Evolutionary conservation across 2,888 invertebrate genomes (phyloP).

Genomic region (Watsonalla binaria): DNA sequence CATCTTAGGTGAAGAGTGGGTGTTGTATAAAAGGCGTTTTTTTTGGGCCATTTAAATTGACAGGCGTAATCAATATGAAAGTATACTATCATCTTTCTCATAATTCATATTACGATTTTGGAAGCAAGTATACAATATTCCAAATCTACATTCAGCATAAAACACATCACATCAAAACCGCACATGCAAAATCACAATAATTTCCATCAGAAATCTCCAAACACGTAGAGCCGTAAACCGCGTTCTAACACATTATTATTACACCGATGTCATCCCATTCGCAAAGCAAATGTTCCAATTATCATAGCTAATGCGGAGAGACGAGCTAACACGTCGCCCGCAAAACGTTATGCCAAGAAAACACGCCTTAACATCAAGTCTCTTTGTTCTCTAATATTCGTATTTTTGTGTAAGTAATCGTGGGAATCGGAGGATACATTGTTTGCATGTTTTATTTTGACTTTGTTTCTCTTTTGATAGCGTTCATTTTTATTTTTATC

Average conservation of each 20-base stretch:
- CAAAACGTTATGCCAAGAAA: slow-evolving; percentile 25
- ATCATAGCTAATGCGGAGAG: slow-evolving; percentile 70
- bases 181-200: slow-evolving; percentile 33
- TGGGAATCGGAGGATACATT: not conserved
- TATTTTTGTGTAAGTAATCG: not conserved
- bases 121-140: not conserved
- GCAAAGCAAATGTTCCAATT: slow-evolving; percentile 73
- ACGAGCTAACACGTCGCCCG: slow-evolving; percentile 35
- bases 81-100: too few relatives aligned
- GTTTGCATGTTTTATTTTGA: not conserved
- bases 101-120: too few relatives aligned
- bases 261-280: slow-evolving; percentile 55
- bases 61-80: too few relatives aligned
- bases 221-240: slow-evolving; percentile 44
- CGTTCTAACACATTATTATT: slow-evolving; percentile 43
- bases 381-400: slow-evolving; percentile 1
- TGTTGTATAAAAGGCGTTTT: too few relatives aligned
- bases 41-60: too few relatives aligned
- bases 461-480: not conserved
- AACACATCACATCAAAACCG: slow-evolving; percentile 20
- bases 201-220: slow-evolving; percentile 46
- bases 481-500: too few relatives aligned
- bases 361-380: not conserved
- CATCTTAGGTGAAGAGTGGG: too few relatives aligned
- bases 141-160: slow-evolving; percentile 4